Conservation (phyloP, 2,888 invertebrate species). For the Hemistola chrysoprasaria region DNA sequence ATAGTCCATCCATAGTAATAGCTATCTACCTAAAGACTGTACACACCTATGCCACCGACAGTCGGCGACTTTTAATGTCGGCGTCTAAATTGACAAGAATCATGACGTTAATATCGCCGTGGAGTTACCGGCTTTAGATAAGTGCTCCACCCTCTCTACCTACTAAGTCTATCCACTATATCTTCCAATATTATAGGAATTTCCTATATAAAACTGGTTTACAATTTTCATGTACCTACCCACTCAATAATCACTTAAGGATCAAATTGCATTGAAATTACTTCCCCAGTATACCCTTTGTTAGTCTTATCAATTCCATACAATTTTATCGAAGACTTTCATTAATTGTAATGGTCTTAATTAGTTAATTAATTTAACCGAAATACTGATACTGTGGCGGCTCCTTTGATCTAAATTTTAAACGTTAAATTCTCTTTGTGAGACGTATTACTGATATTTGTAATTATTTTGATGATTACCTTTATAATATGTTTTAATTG, state of each 20-base stretch:
- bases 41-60: too few relatives aligned
- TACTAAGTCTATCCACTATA: too few relatives aligned
- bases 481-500: slow-evolving; percentile 22
- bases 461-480: slow-evolving; percentile 27
- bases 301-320: slow-evolving; percentile 49
- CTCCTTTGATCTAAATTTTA: slow-evolving; percentile 31
- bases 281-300: slow-evolving; percentile 38
- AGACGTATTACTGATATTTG: slow-evolving; percentile 24
- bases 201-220: too few relatives aligned
- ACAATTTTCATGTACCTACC: too few relatives aligned
- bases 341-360: slow-evolving; percentile 51
- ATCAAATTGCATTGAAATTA: slow-evolving; percentile 22
- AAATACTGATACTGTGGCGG: slow-evolving; percentile 22
- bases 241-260: not conserved
- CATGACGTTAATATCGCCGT: too few relatives aligned
- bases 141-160: too few relatives aligned
- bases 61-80: too few relatives aligned
- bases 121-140: too few relatives aligned
- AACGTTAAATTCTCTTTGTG: slow-evolving; percentile 29
- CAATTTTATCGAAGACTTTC: slow-evolving; percentile 50
- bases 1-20: too few relatives aligned
- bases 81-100: too few relatives aligned
- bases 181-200: too few relatives aligned
- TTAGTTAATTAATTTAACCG: slow-evolving; percentile 36
- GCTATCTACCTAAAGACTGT: too few relatives aligned